These are phyloP conservation scores for Harpalus rubripes DNA, from an alignment of 2,888 invertebrate genomes.

Conservation along the genomic window DNA sequence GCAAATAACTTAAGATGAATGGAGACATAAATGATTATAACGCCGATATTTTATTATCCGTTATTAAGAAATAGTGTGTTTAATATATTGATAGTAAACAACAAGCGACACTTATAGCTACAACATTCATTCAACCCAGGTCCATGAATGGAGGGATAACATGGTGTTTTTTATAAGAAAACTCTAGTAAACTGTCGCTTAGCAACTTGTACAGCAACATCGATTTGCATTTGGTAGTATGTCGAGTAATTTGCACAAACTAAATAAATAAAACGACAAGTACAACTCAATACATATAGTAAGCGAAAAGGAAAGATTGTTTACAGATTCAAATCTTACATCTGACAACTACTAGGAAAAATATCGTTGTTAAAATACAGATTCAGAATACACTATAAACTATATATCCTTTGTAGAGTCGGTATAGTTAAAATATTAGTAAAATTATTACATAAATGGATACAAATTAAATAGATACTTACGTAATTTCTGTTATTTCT, in stretches of 20 bases:
- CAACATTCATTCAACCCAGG: not conserved
- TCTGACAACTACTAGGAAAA: too few species aligned
- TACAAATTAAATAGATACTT: too few species aligned
- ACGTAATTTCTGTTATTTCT: too few species aligned
- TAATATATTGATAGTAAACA: constrained; percentile 34
- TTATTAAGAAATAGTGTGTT: constrained; percentile 52
- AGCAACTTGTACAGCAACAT: not conserved
- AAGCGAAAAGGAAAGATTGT: too few species aligned
- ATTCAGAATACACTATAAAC: too few species aligned
- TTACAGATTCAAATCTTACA: too few species aligned
- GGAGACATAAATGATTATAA: constrained; percentile 44
- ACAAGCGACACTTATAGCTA: not conserved
- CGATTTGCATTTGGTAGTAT: not conserved
- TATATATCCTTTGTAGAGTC: too few species aligned
- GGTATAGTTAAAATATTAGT: too few species aligned
- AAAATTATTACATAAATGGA: too few species aligned
- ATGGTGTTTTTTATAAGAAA: not conserved
- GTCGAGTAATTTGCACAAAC: not conserved
- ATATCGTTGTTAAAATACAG: too few species aligned
- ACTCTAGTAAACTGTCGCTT: constrained; percentile 3
- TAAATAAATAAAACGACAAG: not conserved
- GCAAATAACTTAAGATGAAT: constrained; percentile 22
- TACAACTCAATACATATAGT: not conserved
- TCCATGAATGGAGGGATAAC: constrained; percentile 5
- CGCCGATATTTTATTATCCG: constrained; percentile 21